phyloP scores from a whole-genome alignment of 2,797 vertebrate genomes.

The Antrozous pallidus region DNA sequence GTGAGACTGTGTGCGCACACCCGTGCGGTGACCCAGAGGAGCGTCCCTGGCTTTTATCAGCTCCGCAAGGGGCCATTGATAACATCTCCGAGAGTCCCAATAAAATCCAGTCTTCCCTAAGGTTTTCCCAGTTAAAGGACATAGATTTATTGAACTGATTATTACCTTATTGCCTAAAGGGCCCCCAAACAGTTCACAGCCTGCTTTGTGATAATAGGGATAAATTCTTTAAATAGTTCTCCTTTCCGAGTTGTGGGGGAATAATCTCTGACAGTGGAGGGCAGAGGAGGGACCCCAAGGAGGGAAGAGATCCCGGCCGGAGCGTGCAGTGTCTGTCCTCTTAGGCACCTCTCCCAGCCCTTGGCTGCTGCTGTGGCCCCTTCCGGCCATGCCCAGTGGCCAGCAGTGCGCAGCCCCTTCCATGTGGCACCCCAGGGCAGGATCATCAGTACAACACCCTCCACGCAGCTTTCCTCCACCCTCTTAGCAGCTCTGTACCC shows the following conservation, averaged over 20 bases:
- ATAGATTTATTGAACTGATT: not conserved
- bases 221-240: not conserved
- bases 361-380: not conserved
- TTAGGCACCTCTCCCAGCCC: not conserved
- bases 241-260: not conserved
- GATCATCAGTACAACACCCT: not conserved
- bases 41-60: not conserved
- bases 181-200: not conserved
- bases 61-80: not conserved
- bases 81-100: not conserved
- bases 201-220: not conserved
- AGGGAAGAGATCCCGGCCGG: not conserved
- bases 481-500: not conserved
- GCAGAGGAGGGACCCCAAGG: not conserved
- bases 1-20: not conserved
- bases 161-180: not conserved
- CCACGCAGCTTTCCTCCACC: not conserved
- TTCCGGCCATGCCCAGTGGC: too few relatives aligned
- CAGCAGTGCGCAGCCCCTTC: not conserved
- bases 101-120: not conserved
- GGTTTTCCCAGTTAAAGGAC: not conserved
- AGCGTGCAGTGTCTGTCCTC: too few relatives aligned
- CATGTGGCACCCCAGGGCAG: not conserved
- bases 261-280: slow-evolving; percentile 17
- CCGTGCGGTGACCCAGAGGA: not conserved